Evolutionary conservation across 2,888 invertebrate species (phyloP).

Genomic region (Busseola fusca): DNA sequence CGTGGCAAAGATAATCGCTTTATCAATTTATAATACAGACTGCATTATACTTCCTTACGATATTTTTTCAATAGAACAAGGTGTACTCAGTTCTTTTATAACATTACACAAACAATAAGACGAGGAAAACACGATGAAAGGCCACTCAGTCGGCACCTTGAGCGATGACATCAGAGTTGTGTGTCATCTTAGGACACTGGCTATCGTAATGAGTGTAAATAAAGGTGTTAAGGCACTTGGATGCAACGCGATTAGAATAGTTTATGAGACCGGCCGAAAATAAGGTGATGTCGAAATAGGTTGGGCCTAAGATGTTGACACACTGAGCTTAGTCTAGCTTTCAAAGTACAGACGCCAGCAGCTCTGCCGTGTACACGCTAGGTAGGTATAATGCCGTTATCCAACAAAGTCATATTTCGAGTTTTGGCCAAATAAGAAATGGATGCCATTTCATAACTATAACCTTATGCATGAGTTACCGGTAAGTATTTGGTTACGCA

Average conservation of each 20-base stretch:
- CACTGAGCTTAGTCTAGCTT: neutral
- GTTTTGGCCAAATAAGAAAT: too few relatives aligned
- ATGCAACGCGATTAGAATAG: constrained; percentile 30
- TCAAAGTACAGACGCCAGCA: too few relatives aligned
- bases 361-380: too few relatives aligned
- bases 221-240: constrained; percentile 34
- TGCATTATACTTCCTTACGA: constrained; percentile 20
- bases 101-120: constrained; percentile 58
- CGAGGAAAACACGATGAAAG: constrained; percentile 74
- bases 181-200: constrained; percentile 50
- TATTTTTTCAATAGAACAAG: constrained; percentile 41
- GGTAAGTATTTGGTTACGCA: too few relatives aligned
- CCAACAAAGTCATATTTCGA: too few relatives aligned
- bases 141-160: constrained; percentile 70
- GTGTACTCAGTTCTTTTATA: constrained; percentile 44
- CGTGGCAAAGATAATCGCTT: constrained; percentile 21
- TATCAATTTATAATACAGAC: constrained; percentile 35
- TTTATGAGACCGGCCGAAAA: constrained; percentile 12
- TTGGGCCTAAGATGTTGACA: neutral
- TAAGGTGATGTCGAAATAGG: constrained; percentile 12
- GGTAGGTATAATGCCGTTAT: too few relatives aligned
- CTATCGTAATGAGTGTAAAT: constrained; percentile 49
- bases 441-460: too few relatives aligned
- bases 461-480: too few relatives aligned
- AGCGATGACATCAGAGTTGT: constrained; percentile 73